Evolutionary conservation across 64 coral and sea anemone genomes (phyloP).

Genomic region (Montipora capricornis): DNA sequence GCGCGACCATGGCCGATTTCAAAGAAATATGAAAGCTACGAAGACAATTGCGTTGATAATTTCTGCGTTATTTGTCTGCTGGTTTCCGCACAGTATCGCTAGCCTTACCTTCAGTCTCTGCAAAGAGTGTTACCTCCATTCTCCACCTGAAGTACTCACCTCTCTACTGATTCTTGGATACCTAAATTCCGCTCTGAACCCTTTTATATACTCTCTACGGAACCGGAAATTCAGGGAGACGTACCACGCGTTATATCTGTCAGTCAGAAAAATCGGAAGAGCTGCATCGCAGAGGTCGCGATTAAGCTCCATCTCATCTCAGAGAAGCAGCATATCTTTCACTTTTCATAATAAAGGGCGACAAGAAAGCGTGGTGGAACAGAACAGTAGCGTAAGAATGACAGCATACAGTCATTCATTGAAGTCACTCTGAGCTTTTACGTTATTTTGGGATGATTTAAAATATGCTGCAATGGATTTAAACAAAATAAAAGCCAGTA

Average conservation of each 20-base stretch:
- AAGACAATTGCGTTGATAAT: conserved; percentile 89
- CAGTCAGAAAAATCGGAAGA: conserved; percentile 37
- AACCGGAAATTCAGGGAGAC: conserved; percentile 85
- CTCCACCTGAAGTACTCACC: neutral
- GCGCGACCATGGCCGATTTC: conserved; percentile 44
- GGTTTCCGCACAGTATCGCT: conserved; percentile 77
- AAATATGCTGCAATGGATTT: no score
- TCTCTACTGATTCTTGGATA: conserved; percentile 81
- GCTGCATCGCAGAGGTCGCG: neutral
- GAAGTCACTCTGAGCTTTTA: neutral
- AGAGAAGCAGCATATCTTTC: conserved; percentile 11
- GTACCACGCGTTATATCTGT: conserved; percentile 63
- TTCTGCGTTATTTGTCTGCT: conserved; percentile 86
- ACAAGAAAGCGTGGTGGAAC: neutral
- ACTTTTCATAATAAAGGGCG: neutral
- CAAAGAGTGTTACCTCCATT: neutral
- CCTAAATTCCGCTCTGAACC: conserved; percentile 85
- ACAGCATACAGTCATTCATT: conserved; percentile 8
- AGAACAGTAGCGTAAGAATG: neutral
- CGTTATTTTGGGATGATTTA: neutral
- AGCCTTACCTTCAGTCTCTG: conserved; percentile 62
- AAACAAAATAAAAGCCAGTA: no score
- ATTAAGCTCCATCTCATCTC: neutral
- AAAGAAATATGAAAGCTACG: conserved; percentile 79
- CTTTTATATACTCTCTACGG: conserved; percentile 85